A percentile compares a stretch with the other conserved stretches of the same genome.
Evolutionary conservation across 1,140 invertebrate genomes (phyloP).

Genomic region (Saccostrea echinata): DNA sequence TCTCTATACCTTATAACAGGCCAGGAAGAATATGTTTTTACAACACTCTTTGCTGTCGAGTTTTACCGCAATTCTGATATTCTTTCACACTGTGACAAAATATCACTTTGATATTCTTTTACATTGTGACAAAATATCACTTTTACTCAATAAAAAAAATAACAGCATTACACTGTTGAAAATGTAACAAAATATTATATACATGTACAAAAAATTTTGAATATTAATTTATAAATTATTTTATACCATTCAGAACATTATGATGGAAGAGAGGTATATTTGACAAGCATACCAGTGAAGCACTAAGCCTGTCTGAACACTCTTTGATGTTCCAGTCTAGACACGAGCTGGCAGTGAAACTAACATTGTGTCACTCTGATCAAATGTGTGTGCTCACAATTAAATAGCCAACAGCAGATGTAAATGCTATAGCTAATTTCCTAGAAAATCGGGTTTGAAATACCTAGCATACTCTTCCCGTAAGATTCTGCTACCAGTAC

Average conservation of each 20-base stretch:
- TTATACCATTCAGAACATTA: background rate
- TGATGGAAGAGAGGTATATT: background rate
- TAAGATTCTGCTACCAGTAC: background rate
- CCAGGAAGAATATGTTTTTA: too few species aligned
- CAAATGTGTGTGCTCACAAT: slow-evolving; percentile 21
- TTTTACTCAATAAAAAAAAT: too few species aligned
- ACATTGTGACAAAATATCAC: too few species aligned
- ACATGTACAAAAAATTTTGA: too few species aligned
- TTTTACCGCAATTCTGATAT: too few species aligned
- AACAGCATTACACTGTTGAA: too few species aligned
- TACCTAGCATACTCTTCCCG: background rate
- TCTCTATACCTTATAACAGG: too few species aligned
- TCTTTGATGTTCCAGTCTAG: slow-evolving; percentile 18
- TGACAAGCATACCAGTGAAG: background rate
- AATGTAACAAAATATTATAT: too few species aligned
- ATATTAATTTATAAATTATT: too few species aligned
- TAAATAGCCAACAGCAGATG: background rate
- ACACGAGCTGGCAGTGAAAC: background rate
- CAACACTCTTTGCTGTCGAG: too few species aligned
- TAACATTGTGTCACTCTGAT: slow-evolving; percentile 26
- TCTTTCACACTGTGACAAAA: too few species aligned
- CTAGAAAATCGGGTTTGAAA: background rate
- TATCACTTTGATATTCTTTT: too few species aligned
- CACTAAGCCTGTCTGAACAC: background rate
- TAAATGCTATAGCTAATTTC: background rate